Evolutionary conservation across 2,888 invertebrate species (phyloP).

Genomic region (Chloromyia formosa): DNA sequence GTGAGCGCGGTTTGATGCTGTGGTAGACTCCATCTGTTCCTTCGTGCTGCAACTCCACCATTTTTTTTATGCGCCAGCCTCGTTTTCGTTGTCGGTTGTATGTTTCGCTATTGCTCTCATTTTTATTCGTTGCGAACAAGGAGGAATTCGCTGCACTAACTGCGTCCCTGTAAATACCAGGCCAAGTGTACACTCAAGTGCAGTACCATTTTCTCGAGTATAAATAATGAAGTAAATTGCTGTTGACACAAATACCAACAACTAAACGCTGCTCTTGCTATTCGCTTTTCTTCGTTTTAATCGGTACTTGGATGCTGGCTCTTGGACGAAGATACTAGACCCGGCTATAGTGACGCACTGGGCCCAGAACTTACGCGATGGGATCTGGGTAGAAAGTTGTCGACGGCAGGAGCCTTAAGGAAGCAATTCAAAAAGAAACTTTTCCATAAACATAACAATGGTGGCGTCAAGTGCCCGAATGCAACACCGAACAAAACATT

Average conservation of each 20-base stretch:
- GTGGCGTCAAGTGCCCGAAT: conserved; percentile 30
- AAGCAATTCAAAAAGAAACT: conserved; percentile 39
- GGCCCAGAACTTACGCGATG: too few species aligned
- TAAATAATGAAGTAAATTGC: conserved; percentile 50
- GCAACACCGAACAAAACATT: conserved; percentile 33
- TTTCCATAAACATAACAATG: conserved; percentile 35
- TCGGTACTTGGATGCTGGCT: not conserved
- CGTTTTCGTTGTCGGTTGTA: not conserved
- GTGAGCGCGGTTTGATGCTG: conserved; percentile 27
- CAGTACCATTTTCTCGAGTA: conserved; percentile 48
- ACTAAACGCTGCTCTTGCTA: conserved; percentile 41
- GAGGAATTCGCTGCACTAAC: conserved; percentile 26
- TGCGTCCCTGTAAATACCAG: conserved; percentile 46
- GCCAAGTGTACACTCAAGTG: conserved; percentile 46
- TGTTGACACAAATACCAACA: conserved; percentile 49
- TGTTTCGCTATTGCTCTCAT: not conserved
- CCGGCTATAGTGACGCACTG: too few species aligned
- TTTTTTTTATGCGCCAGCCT: not conserved
- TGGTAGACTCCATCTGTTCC: not conserved
- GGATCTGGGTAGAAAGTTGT: conserved; percentile 6
- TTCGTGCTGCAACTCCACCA: conserved; percentile 1
- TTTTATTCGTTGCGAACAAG: not conserved
- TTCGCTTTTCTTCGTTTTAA: not conserved
- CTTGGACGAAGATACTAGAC: not conserved
- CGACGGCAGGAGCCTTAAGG: conserved; percentile 31